These are phyloP conservation scores for Vimba vimba DNA, from an alignment of 2,113 vertebrate genomes.

Conservation along the genomic window DNA sequence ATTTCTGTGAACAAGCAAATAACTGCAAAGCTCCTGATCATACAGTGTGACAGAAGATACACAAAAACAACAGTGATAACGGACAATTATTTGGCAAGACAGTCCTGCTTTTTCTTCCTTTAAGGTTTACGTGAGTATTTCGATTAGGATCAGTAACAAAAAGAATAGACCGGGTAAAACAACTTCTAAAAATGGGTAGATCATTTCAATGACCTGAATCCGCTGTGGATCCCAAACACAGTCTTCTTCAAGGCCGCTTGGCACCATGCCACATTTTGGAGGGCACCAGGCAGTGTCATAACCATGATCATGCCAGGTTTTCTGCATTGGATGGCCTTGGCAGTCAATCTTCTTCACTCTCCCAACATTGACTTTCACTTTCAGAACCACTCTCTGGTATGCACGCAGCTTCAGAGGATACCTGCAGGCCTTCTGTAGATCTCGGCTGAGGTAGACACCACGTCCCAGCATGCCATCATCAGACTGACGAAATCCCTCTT, in stretches of 20 bases:
- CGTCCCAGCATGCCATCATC: conserved; percentile 1
- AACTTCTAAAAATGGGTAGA: conserved; percentile 11
- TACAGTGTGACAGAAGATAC: background rate
- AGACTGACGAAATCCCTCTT: conserved; percentile 38
- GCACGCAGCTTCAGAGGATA: background rate
- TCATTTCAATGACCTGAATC: background rate
- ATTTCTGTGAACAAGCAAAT: background rate
- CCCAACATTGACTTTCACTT: conserved; percentile 49
- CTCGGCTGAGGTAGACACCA: conserved; percentile 35
- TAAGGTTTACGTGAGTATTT: conserved; percentile 10
- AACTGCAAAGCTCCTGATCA: background rate
- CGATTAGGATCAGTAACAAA: background rate
- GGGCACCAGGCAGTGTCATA: conserved; percentile 61
- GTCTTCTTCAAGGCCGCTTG: conserved; percentile 50
- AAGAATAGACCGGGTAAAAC: background rate
- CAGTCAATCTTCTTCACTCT: conserved; percentile 52
- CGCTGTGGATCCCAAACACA: conserved; percentile 51
- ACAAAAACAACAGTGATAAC: background rate
- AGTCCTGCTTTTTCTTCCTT: no score
- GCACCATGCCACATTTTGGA: conserved; percentile 54
- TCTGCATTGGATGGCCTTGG: conserved; percentile 30
- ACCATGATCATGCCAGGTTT: conserved; percentile 43
- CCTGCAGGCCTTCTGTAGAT: conserved; percentile 18
- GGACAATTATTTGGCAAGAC: background rate
- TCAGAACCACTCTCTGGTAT: conserved; percentile 38